Percentiles rank a stretch among this genome's conserved stretches.
Evolutionary conservation across 2,113 vertebrate species (phyloP).

Genomic region (Cynocephalus volans): DNA sequence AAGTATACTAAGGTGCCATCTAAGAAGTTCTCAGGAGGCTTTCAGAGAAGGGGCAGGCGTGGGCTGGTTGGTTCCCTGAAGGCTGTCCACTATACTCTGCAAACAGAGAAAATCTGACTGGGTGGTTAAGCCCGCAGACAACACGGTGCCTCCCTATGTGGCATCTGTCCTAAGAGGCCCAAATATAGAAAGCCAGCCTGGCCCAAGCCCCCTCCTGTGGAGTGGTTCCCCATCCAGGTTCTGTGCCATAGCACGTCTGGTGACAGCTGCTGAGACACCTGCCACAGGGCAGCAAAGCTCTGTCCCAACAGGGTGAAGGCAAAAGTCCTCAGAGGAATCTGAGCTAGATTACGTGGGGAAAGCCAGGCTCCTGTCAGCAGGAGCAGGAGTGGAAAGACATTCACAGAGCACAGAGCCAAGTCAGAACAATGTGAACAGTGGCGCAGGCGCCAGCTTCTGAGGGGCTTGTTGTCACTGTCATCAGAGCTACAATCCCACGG

Average conservation of each 20-base stretch:
- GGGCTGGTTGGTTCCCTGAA: not conserved
- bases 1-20: not conserved
- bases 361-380: not conserved
- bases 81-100: not conserved
- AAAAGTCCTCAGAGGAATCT: not conserved
- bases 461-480: not conserved
- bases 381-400: not conserved
- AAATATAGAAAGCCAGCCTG: not conserved
- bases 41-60: not conserved
- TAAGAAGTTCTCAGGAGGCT: not conserved
- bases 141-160: not conserved
- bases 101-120: not conserved
- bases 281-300: not conserved
- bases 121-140: not conserved
- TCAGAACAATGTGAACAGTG: not conserved
- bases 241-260: not conserved
- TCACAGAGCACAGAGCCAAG: too few species aligned
- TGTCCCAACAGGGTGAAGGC: not conserved
- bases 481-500: not conserved
- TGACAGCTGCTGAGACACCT: not conserved
- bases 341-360: rapidly evolving
- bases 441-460: not conserved
- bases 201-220: not conserved
- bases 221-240: not conserved
- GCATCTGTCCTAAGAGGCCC: not conserved